phyloP scores from a whole-genome alignment of 2,113 vertebrate genomes.

The Phrynocephalus versicolor region DNA sequence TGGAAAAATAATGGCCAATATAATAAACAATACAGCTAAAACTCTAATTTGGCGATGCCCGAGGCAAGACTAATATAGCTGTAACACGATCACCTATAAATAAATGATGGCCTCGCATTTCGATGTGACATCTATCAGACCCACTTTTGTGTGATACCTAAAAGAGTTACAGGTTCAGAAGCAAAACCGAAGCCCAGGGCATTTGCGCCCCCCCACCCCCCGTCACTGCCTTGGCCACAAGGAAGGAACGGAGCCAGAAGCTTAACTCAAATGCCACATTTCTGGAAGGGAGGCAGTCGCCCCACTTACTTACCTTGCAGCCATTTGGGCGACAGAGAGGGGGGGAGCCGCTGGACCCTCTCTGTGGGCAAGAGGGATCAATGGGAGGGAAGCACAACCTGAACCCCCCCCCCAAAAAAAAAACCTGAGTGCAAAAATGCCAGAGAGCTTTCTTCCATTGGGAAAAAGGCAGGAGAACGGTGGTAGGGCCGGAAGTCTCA shows the following conservation, averaged over 20 bases:
- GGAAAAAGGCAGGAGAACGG: no score
- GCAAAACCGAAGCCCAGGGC: not conserved
- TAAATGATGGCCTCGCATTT: constrained; percentile 78
- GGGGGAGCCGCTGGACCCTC: no score
- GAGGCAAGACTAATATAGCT: constrained; percentile 81
- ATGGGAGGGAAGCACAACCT: no score
- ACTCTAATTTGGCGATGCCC: constrained; percentile 73
- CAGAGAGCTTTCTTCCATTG: no score
- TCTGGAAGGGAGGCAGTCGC: not conserved
- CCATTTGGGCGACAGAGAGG: no score
- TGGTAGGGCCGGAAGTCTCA: no score
- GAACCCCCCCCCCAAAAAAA: no score
- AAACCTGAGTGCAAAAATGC: not conserved
- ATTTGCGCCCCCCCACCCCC: no score
- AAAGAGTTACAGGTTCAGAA: not conserved
- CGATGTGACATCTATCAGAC: constrained; percentile 72
- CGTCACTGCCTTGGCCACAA: no score
- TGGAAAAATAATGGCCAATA: constrained; percentile 55
- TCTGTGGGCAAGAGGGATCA: no score
- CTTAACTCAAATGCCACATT: not conserved
- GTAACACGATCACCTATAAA: constrained; percentile 82
- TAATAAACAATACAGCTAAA: constrained; percentile 67
- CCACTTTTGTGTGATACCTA: constrained; percentile 34
- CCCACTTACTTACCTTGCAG: no score
- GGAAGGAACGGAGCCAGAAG: not conserved